These are phyloP conservation scores for Aromia moschata DNA, from an alignment of 2,888 invertebrate genomes.

Conservation along the genomic window DNA sequence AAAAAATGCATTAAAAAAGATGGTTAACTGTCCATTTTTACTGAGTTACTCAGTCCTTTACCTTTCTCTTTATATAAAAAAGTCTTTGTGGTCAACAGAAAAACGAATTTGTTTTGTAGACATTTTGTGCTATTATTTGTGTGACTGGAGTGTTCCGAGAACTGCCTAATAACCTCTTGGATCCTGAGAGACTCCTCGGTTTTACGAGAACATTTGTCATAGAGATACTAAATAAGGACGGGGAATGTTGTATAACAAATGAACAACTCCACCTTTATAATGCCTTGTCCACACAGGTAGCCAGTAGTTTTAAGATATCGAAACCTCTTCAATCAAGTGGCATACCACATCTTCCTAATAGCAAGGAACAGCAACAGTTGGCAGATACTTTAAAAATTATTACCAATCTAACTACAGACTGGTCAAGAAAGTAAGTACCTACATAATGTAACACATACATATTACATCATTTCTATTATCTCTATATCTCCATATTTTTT, in stretches of 20 bases:
- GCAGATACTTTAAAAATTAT: slow-evolving; percentile 49
- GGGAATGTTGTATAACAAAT: slow-evolving; percentile 72
- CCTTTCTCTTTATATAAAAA: too few relatives aligned
- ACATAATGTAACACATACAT: too few relatives aligned
- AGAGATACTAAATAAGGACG: slow-evolving; percentile 62
- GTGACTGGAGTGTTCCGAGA: slow-evolving; percentile 75
- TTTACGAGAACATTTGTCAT: slow-evolving; percentile 71
- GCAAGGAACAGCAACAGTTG: slow-evolving; percentile 50
- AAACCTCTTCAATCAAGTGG: slow-evolving; percentile 34
- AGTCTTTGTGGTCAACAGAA: too few relatives aligned
- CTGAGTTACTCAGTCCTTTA: too few relatives aligned
- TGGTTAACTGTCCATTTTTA: too few relatives aligned
- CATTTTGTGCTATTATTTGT: slow-evolving; percentile 65
- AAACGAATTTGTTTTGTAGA: slow-evolving; percentile 53
- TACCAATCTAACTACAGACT: slow-evolving; percentile 54
- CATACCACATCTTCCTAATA: slow-evolving; percentile 44
- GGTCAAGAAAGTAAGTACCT: slow-evolving; percentile 55
- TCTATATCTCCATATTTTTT: too few relatives aligned
- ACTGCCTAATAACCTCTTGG: slow-evolving; percentile 61
- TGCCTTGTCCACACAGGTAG: slow-evolving; percentile 50
- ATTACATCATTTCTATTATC: too few relatives aligned
- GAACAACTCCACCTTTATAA: slow-evolving; percentile 73
- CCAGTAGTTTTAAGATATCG: slow-evolving; percentile 49
- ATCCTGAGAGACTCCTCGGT: slow-evolving; percentile 63
- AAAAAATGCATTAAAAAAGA: too few relatives aligned